These are phyloP conservation scores for Homarus americanus DNA, from an alignment of 1,140 invertebrate species.

Conservation along the genomic window DNA sequence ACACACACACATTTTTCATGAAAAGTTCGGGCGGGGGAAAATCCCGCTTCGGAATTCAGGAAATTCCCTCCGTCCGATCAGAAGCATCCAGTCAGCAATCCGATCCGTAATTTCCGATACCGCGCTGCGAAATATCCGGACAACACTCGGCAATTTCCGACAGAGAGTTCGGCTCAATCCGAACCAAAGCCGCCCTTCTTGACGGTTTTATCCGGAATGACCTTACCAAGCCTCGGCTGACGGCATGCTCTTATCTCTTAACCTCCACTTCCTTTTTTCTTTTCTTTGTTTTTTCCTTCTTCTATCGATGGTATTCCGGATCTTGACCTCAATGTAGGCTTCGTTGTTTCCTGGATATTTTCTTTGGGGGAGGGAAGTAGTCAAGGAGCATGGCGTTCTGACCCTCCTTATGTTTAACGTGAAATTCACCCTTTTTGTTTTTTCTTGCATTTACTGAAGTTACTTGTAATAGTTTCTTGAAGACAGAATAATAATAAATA, in stretches of 20 bases:
- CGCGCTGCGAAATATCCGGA: conserved; percentile 49
- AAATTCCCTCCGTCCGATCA: conserved; percentile 36
- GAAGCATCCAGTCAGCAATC: conserved; percentile 47
- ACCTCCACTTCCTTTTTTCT: background rate
- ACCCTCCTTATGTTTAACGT: too few relatives aligned
- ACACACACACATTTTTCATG: background rate
- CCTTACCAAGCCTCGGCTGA: conserved; percentile 15
- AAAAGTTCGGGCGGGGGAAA: background rate
- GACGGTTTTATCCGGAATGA: conserved; percentile 31
- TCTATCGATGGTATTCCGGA: too few relatives aligned
- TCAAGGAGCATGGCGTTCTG: too few relatives aligned
- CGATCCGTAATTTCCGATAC: conserved; percentile 53
- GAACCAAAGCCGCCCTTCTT: conserved; percentile 37
- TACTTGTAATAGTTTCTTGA: too few relatives aligned
- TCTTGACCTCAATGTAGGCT: too few relatives aligned
- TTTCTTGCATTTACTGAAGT: too few relatives aligned
- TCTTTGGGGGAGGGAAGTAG: too few relatives aligned
- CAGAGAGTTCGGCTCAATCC: conserved; percentile 43
- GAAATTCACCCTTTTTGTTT: too few relatives aligned
- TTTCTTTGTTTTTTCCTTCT: background rate
- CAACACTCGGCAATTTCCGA: conserved; percentile 53
- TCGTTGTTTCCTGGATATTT: too few relatives aligned
- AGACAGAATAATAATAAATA: too few relatives aligned
- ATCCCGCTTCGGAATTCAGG: conserved; percentile 11
- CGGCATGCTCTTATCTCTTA: conserved; percentile 23